Evolutionary conservation across 2,113 vertebrate genomes (phyloP), one percentile per base, ranked within the genome.

Genomic region (Takifugu bimaculatus): DNA sequence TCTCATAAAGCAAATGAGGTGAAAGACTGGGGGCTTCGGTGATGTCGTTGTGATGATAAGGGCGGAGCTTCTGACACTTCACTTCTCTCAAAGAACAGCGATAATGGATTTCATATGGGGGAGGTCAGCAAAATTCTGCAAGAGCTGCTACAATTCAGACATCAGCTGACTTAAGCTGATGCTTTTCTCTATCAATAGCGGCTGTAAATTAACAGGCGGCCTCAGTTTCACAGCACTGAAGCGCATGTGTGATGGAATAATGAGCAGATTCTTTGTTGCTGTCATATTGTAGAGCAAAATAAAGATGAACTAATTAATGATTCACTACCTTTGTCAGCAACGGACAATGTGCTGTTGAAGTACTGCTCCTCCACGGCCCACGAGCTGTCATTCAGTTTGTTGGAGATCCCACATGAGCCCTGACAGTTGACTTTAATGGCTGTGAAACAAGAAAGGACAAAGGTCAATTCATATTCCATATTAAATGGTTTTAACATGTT

Each of bases 351-450:
- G 74, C 92, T 97, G 90, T 92, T 97, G 66, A 95, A 94, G 82
- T 99, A 99, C 74, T 92, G 92, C 84, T 99, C 95, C 82, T 97
- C 95, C 66, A 88, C 66, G 0, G 87, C 89, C 94, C 94, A 96
- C 0, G 93, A 78, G 0, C 88, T 70, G 56, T 96, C 95, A 0
- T 95, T 94, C 72, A 93, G 80, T 82, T 95, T 95, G 91, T 52
- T 95, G 50, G 95, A 95, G 48, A 99, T 92, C 11, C 95, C 94
- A 39, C 94, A 97, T 27, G 89, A 92, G 0, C 96, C 96, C 14
- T 92, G 58, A 48, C 96, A 98, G 89, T 90, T 93, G 87, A 98
- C 95, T 65, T 96, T 97, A 87, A 99, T 95, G 68, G 93, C 96
- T 98, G 88, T 35, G 12, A n/a, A 54, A 20, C 75, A 25, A 26